A percentile compares a stretch with the other conserved stretches of the same genome.
phyloP scores from a whole-genome alignment of 2,888 invertebrate species.

The Thera britannica region DNA sequence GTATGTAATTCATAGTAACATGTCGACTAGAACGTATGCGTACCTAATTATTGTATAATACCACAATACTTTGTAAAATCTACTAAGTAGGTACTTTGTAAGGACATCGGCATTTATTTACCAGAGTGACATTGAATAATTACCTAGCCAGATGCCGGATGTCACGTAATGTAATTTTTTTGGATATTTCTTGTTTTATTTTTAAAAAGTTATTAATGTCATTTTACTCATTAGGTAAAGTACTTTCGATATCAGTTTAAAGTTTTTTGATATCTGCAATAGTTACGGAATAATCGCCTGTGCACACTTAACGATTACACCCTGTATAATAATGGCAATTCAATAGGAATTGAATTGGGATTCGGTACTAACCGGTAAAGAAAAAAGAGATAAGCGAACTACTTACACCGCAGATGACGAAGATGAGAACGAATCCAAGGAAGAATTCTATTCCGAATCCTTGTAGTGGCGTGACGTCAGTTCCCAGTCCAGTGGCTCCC shows the following conservation, averaged over 20 bases:
- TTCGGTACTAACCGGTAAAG: no score
- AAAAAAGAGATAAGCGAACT: neutral
- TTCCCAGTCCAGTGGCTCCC: conserved; percentile 88
- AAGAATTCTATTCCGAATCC: conserved; percentile 96
- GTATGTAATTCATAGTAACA: no score
- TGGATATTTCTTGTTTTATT: no score
- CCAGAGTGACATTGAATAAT: conserved; percentile 48
- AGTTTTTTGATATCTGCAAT: no score
- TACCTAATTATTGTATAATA: neutral
- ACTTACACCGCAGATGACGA: conserved; percentile 94
- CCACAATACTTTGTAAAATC: neutral
- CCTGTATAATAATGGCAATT: conserved; percentile 32
- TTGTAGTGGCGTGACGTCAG: conserved; percentile 88
- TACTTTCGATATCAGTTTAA: no score
- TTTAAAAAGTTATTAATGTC: no score
- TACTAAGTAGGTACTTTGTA: conserved; percentile 19
- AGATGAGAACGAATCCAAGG: conserved; percentile 93
- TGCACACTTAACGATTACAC: no score
- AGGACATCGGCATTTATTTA: conserved; percentile 42
- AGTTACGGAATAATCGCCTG: no score
- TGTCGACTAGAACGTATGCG: no score
- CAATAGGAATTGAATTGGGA: conserved; percentile 4
- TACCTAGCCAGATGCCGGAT: conserved; percentile 24
- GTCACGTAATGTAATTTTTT: no score
- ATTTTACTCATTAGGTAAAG: no score